Percentiles rank a stretch among this genome's conserved stretches.
phyloP scores from a whole-genome alignment of 1,140 invertebrate genomes.

The Oreohelix idahoensis region DNA sequence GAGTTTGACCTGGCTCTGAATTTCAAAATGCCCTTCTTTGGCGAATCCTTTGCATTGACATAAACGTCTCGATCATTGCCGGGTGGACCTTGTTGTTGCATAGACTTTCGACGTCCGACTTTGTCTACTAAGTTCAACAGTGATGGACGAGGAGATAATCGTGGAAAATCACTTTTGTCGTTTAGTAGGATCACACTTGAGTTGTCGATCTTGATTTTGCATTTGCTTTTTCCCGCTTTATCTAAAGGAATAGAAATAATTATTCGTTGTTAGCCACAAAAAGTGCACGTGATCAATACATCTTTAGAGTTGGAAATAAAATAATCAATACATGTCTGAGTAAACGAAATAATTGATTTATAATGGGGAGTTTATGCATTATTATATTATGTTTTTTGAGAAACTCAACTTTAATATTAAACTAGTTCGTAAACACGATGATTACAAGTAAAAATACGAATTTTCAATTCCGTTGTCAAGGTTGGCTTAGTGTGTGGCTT shows the following conservation, averaged over 20 bases:
- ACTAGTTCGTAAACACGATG: no score
- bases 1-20: conserved; percentile 30
- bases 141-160: conserved; percentile 48
- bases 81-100: conserved; percentile 23
- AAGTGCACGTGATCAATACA: neutral
- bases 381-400: no score
- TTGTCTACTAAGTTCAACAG: conserved; percentile 30
- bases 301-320: neutral
- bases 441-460: no score
- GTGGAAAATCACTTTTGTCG: conserved; percentile 48
- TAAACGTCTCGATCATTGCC: neutral
- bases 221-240: conserved; percentile 52
- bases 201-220: conserved; percentile 53
- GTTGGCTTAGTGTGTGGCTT: no score
- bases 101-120: conserved; percentile 31
- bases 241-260: conserved; percentile 37
- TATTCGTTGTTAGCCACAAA: neutral
- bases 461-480: no score
- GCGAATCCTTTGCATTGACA: conserved; percentile 12
- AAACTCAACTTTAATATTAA: no score
- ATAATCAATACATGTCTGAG: no score
- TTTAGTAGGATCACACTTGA: conserved; percentile 48
- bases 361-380: no score
- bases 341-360: no score
- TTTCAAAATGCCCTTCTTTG: conserved; percentile 25